Evolutionary conservation across 30 jellyfish, hydroid and myxozoan species (phyloP), one percentile per base, ranked within the genome.

Genomic region (Hydractinia echinata): DNA sequence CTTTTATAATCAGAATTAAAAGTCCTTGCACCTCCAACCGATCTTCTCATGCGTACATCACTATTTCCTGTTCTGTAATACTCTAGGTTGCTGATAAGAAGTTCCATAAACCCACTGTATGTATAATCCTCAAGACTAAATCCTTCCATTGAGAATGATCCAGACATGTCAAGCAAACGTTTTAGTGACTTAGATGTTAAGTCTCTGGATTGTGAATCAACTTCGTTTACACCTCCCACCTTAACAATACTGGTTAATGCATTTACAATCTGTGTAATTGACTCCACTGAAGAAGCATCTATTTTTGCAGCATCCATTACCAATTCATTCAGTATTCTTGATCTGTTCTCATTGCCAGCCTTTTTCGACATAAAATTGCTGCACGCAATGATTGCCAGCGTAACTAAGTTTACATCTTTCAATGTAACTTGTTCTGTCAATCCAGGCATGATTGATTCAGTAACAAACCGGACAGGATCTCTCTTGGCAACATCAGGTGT

Each of bases 401-500:
- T 54, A 48, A 85, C 85, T 73, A 82, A 82, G 81, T 81, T 85
- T 10, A 85, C 30, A 58, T 90, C 95, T 54, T 85, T 85, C 70
- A 55, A 90, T n/a, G 48, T 56, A 10, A 85, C 79, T 53, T 81
- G 8, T 54, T 54, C 19, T 61, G 55, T 51, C 8, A 77, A 61
- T 10, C 18, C 5, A 0, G 85, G 85, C 54, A 77, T 77, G 15
- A 77, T 53, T 52, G 14, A 8, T n/a, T 53, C 15, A 16, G 21
- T 0, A 19, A 77, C 6, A 30, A 77, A 77, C 80, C 0, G n/a
- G 18, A 50, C 60, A 6, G n/a, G 53, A 54, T 77, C 77, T 54
- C 39, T 9, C 18, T 64, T 64, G 7, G 78, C 76, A 53, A 9
- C 53, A 51, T 60, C 76, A 8, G 6, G 79, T 10, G 85, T 54